Conservation (phyloP, 2,888 invertebrate species). For the Lasioglossum oenotherae region DNA sequence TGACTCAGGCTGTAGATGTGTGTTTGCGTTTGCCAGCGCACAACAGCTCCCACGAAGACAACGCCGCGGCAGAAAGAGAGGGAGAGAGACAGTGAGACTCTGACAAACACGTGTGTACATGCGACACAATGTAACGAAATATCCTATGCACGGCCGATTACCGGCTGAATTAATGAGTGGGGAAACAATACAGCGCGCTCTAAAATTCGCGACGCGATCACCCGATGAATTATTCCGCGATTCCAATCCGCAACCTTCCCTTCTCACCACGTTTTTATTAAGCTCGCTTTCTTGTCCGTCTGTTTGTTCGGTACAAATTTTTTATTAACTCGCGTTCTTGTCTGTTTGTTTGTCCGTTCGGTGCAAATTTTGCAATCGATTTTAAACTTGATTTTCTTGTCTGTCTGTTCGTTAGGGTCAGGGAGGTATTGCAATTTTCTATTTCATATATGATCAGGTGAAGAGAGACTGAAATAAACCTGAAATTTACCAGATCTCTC, state of each 20-base stretch:
- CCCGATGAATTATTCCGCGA: neutral
- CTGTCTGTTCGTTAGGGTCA: too few relatives aligned
- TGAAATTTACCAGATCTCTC: too few relatives aligned
- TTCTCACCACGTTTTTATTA: too few relatives aligned
- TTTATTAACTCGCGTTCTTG: too few relatives aligned
- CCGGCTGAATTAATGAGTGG: constrained; percentile 59
- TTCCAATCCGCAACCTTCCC: neutral
- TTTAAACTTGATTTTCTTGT: too few relatives aligned
- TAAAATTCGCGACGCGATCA: neutral
- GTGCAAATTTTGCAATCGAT: too few relatives aligned
- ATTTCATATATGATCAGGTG: too few relatives aligned
- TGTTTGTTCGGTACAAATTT: too few relatives aligned
- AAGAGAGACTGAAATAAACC: too few relatives aligned
- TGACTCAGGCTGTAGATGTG: constrained; percentile 55
- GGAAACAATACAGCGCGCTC: constrained; percentile 34
- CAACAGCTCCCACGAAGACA: constrained; percentile 44
- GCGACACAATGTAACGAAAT: constrained; percentile 57
- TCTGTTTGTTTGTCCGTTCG: too few relatives aligned
- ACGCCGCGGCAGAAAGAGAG: constrained; percentile 17
- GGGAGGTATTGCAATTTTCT: too few relatives aligned
- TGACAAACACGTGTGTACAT: constrained; percentile 57
- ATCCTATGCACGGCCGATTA: constrained; percentile 64
- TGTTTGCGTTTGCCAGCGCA: constrained; percentile 37
- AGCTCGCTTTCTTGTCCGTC: too few relatives aligned
- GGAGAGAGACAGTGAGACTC: neutral